A percentile compares a stretch with the other conserved stretches of the same genome.
Conservation (phyloP, 1,140 invertebrate species). For the Telenomus remus region DNA sequence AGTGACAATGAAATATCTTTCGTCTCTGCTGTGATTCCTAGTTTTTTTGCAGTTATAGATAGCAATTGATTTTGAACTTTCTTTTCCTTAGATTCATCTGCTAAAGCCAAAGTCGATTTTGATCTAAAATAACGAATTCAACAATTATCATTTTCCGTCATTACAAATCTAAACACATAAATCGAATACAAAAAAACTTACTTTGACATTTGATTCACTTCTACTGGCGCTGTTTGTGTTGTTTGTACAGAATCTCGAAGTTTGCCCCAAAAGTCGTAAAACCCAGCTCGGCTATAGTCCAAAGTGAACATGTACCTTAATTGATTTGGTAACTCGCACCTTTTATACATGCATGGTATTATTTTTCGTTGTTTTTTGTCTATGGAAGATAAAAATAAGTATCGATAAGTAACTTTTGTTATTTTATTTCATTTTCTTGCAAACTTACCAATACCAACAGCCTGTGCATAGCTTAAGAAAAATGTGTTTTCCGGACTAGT, state of each 20-base stretch:
- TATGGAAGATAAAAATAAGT: conserved; percentile 58
- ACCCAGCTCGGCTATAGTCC: conserved; percentile 35
- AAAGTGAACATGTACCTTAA: conserved; percentile 63
- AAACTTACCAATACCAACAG: conserved; percentile 80
- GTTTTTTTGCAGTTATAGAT: neutral
- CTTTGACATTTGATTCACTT: neutral
- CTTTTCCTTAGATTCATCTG: neutral
- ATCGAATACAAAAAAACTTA: neutral
- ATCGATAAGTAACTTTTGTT: neutral
- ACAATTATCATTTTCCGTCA: too few relatives aligned
- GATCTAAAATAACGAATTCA: too few relatives aligned
- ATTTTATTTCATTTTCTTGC: conserved; percentile 7
- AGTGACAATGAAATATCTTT: conserved; percentile 17
- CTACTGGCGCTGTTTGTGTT: neutral
- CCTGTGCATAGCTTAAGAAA: conserved; percentile 83
- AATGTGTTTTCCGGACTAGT: conserved; percentile 82
- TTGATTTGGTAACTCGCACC: conserved; percentile 77
- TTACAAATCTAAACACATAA: neutral
- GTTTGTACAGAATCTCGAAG: conserved; percentile 36
- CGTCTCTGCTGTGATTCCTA: neutral
- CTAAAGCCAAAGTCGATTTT: too few relatives aligned
- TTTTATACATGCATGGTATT: conserved; percentile 80
- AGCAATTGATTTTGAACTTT: neutral
- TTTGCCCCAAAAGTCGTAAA: conserved; percentile 49
- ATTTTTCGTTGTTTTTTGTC: conserved; percentile 79